A percentile compares a stretch with the other conserved stretches of the same genome.
Conservation (phyloP, 2,113 vertebrate genomes). For the Scortum barcoo region DNA sequence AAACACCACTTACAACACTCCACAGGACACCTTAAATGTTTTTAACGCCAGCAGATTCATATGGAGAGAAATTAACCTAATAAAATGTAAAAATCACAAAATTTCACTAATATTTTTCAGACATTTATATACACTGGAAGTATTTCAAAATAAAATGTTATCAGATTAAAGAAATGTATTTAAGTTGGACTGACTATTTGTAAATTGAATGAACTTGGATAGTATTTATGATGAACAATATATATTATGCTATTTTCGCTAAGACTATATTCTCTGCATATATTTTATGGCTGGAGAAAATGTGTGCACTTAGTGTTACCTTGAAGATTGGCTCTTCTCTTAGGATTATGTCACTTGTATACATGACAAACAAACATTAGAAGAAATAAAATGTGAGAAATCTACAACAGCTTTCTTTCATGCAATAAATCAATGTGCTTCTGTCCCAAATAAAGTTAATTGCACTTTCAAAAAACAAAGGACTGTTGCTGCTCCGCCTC, state of each 20-base stretch:
- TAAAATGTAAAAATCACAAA: too few species aligned
- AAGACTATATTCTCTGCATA: neutral
- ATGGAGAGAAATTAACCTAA: neutral
- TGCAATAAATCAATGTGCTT: conserved; percentile 12
- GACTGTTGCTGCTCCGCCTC: neutral
- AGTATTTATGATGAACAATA: neutral
- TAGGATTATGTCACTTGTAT: neutral
- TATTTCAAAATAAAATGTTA: neutral
- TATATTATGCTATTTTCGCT: too few species aligned
- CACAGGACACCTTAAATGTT: conserved; percentile 2
- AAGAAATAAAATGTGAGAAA: conserved; percentile 45
- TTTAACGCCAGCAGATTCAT: neutral
- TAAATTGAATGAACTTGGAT: neutral
- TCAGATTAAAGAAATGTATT: neutral
- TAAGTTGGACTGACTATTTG: neutral
- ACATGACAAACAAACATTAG: neutral
- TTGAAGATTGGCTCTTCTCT: neutral
- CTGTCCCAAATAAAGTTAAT: conserved; percentile 18
- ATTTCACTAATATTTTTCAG: too few species aligned
- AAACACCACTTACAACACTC: neutral
- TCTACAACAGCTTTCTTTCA: conserved; percentile 11
- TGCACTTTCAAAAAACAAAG: neutral
- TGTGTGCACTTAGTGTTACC: neutral
- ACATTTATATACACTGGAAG: neutral
- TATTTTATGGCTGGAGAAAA: neutral